phyloP scores from a whole-genome alignment of 2,888 invertebrate genomes.

The Drosophila gaucha region DNA sequence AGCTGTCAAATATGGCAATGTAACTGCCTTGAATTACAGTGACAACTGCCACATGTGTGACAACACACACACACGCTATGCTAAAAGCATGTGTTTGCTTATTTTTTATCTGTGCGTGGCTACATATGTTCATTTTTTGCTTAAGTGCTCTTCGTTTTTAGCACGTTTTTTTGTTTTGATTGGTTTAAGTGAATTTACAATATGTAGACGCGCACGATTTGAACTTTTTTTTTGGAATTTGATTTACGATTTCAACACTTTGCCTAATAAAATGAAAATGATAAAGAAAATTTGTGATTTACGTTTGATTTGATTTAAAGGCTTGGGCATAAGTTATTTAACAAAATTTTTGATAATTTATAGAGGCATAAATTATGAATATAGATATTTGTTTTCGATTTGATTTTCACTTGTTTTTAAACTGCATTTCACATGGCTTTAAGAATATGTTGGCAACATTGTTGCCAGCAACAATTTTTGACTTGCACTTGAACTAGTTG shows the following conservation, averaged over 20 bases:
- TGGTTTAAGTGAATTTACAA: slow-evolving; percentile 40
- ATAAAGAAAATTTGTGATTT: slow-evolving; percentile 10
- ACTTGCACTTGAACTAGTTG: slow-evolving; percentile 69
- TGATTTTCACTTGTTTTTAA: neutral
- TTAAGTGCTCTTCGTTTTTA: slow-evolving; percentile 15
- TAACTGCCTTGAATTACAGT: slow-evolving; percentile 12
- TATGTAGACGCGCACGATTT: slow-evolving; percentile 39
- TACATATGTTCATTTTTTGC: slow-evolving; percentile 70
- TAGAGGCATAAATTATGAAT: too few relatives aligned
- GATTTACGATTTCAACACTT: slow-evolving; percentile 25
- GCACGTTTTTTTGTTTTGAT: slow-evolving; percentile 5
- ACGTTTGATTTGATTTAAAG: neutral
- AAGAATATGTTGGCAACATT: slow-evolving; percentile 49
- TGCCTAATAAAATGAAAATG: slow-evolving; percentile 13
- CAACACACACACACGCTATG: neutral
- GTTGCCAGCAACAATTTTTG: slow-evolving; percentile 61
- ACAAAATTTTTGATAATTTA: neutral
- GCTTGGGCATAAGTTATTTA: neutral
- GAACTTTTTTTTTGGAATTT: neutral
- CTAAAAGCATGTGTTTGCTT: neutral
- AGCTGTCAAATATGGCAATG: slow-evolving; percentile 29
- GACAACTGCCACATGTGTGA: slow-evolving; percentile 20
- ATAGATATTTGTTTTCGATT: too few relatives aligned
- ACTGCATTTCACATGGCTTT: slow-evolving; percentile 10
- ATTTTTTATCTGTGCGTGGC: slow-evolving; percentile 21